Evolutionary conservation across 2,797 vertebrate genomes (phyloP).

Genomic region (Gastrophryne carolinensis): DNA sequence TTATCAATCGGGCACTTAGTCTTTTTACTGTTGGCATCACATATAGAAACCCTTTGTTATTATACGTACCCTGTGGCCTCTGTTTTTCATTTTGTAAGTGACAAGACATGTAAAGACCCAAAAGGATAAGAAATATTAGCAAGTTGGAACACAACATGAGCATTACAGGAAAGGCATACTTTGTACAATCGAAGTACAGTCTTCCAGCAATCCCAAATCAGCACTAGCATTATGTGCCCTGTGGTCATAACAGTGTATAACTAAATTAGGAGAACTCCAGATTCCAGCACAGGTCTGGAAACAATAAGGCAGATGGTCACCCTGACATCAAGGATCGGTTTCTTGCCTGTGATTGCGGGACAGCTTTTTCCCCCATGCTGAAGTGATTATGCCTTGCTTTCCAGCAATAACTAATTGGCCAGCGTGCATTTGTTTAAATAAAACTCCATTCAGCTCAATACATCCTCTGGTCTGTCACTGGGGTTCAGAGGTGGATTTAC

Average conservation of each 20-base stretch:
- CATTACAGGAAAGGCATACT: not conserved
- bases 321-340: conserved; percentile 41
- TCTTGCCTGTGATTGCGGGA: conserved; percentile 31
- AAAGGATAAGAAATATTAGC: no score
- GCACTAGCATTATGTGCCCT: conserved; percentile 28
- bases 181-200: not conserved
- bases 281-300: conserved; percentile 49
- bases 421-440: conserved; percentile 26
- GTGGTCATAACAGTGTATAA: conserved; percentile 36
- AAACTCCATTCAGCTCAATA: not conserved
- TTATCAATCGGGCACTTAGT: no score
- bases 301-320: conserved; percentile 47
- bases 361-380: conserved; percentile 29
- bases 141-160: no score
- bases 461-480: not conserved
- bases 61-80: no score
- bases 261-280: conserved; percentile 16
- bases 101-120: no score
- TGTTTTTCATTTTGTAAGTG: no score
- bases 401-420: conserved; percentile 36
- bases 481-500: not conserved
- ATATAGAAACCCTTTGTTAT: no score
- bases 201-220: conserved; percentile 6
- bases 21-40: no score
- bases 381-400: conserved; percentile 29